A percentile compares a stretch with the other conserved stretches of the same genome.
These are phyloP conservation scores for Holcopasites calliopsidis DNA, from an alignment of 1,140 invertebrate species.

Conservation along the genomic window DNA sequence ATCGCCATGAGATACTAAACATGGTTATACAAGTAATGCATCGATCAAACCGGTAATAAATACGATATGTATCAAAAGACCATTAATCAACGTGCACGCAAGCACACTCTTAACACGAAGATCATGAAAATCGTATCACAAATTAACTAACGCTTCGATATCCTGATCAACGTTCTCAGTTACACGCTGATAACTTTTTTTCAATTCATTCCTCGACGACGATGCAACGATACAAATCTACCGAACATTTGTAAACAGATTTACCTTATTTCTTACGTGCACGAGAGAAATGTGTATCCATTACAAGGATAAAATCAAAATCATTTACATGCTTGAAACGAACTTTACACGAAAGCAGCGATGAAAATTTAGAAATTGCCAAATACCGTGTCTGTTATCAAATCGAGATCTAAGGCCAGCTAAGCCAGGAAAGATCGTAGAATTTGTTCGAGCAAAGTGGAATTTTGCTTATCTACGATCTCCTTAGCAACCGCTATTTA, in stretches of 20 bases:
- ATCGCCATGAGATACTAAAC: neutral
- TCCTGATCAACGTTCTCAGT: neutral
- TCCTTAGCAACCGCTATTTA: constrained; percentile 4
- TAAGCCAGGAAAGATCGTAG: neutral
- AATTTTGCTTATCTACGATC: constrained; percentile 11
- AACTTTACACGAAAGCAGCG: neutral
- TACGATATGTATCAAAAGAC: neutral
- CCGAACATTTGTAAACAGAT: neutral
- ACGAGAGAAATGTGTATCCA: no score
- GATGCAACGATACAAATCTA: neutral
- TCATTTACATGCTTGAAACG: neutral
- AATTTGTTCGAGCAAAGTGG: neutral
- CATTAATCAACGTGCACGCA: neutral
- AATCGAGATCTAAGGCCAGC: neutral
- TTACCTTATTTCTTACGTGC: neutral
- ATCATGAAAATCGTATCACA: neutral
- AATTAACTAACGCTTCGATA: neutral
- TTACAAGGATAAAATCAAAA: constrained; percentile 6
- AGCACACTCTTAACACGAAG: neutral
- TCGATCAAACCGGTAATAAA: neutral
- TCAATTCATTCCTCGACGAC: neutral
- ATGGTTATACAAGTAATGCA: neutral
- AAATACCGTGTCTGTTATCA: neutral
- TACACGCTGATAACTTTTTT: neutral
- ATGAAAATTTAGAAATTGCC: neutral